Evolutionary conservation across 2,888 invertebrate genomes (phyloP), one percentile per base, ranked within the genome.

Genomic region (Eupithecia tripunctaria): DNA sequence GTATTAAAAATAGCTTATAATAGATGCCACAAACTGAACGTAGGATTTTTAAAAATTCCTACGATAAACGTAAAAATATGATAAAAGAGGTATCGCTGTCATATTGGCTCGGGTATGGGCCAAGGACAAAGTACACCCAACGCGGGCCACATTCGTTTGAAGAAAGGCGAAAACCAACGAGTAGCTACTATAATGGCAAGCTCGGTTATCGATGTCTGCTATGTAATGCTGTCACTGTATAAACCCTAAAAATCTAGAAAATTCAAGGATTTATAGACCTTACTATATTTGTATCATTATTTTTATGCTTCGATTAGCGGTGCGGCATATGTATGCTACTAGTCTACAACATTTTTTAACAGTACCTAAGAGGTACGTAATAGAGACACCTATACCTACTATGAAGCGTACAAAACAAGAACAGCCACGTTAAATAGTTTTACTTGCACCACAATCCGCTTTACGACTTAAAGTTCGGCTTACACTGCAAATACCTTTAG

Each of bases 401-500:
- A 51, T 21, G 10, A 27, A 59, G 29, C 18, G 29, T 29, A 15
- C 27, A 29, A 29, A 60, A 29, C 60, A 15, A 29, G 15, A 21
- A 29, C 18, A 60, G 60, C 18, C 15, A 7, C 63, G 32, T 63
- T 36, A 36, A 63, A 36, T 63, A 6, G 18, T 63, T n/a, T 70
- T 0, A 59, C 74, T 80, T 81, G 70, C 0, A 67, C 80, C 82
- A 77, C 21, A 25, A 25, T 74, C 73, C 67, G 69, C 71, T 79
- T 83, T 78, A 83, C 81, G 78, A 79, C 76, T 74, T 78, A 75
- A 84, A 85, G 83, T 85, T 85, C 80, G 83, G 80, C 74, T 81
- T 78, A 79, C 83, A 85, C 84, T 81, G 79, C 80, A 79, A 85
- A 86, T 85, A 85, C 82, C 84, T 83, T 79, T 81, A 76, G 83